These are phyloP conservation scores for Pseudorhombus dupliciocellatus DNA, from an alignment of 2,113 vertebrate species.

Conservation along the genomic window DNA sequence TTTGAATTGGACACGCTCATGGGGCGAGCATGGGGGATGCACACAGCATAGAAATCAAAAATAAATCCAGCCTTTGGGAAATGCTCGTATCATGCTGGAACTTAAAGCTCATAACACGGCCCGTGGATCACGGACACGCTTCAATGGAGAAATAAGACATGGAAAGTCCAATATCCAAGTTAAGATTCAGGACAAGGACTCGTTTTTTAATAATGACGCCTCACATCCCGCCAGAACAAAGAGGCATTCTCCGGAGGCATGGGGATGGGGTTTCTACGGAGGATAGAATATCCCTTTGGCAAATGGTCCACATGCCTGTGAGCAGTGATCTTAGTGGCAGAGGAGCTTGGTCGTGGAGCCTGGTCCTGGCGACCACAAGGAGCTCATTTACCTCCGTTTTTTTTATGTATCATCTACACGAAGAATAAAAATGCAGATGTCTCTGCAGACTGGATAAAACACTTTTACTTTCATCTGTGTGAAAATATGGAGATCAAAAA, in stretches of 20 bases:
- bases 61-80: constrained; percentile 23
- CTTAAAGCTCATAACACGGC: too few species aligned
- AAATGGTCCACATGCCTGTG: constrained; percentile 38
- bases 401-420: background rate
- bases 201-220: constrained; percentile 56
- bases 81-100: background rate
- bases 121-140: too few species aligned
- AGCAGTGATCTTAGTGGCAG: constrained; percentile 12
- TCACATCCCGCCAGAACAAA: constrained; percentile 68
- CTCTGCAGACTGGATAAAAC: background rate
- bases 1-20: constrained; percentile 42
- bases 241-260: constrained; percentile 57
- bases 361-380: constrained; percentile 13
- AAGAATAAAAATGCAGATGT: background rate
- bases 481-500: background rate
- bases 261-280: constrained; percentile 72
- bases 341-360: constrained; percentile 2
- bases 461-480: background rate
- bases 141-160: too few species aligned
- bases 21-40: constrained; percentile 13
- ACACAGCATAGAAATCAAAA: constrained; percentile 23
- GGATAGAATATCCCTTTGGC: constrained; percentile 69
- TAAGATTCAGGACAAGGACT: constrained; percentile 44
- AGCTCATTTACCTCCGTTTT: constrained; percentile 18
- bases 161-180: constrained; percentile 1